phyloP scores from a whole-genome alignment of 2,113 vertebrate species.

The Ariopsis seemanni region DNA sequence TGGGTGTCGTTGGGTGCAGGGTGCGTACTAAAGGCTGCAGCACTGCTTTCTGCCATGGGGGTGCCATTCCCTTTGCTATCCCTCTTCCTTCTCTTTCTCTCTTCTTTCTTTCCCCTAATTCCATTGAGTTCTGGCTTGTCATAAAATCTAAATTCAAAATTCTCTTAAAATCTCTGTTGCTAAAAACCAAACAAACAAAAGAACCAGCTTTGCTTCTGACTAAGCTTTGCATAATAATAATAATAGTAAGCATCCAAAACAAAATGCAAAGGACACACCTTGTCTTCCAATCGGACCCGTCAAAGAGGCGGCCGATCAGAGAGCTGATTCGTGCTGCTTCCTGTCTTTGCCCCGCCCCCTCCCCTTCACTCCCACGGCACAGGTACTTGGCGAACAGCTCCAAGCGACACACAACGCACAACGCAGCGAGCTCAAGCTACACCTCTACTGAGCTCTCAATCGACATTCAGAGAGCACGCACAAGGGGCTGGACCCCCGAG shows the following conservation, averaged over 20 bases:
- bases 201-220: constrained; percentile 47
- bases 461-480: constrained; percentile 92
- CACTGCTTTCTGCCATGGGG: constrained; percentile 70
- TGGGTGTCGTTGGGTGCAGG: constrained; percentile 72
- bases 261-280: constrained; percentile 17
- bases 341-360: constrained; percentile 63
- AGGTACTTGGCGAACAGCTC: constrained; percentile 99
- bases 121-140: constrained; percentile 31
- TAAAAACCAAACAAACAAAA: background rate
- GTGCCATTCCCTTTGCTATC: constrained; percentile 49
- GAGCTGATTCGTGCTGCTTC: constrained; percentile 79
- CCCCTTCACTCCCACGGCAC: constrained; percentile 60
- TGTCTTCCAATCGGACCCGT: constrained; percentile 45
- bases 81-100: constrained; percentile 53
- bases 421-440: constrained; percentile 86
- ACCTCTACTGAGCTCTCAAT: constrained; percentile 85
- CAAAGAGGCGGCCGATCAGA: constrained; percentile 65
- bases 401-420: constrained; percentile 97
- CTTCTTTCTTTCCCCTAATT: constrained; percentile 50
- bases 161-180: constrained; percentile 21
- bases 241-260: background rate
- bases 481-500: constrained; percentile 89
- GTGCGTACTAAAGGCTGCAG: constrained; percentile 69
- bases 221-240: constrained; percentile 39
- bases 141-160: constrained; percentile 35